Percentiles rank a stretch among this genome's conserved stretches.
phyloP scores from a whole-genome alignment of 2,888 invertebrate species.

The Hesperia comma region DNA sequence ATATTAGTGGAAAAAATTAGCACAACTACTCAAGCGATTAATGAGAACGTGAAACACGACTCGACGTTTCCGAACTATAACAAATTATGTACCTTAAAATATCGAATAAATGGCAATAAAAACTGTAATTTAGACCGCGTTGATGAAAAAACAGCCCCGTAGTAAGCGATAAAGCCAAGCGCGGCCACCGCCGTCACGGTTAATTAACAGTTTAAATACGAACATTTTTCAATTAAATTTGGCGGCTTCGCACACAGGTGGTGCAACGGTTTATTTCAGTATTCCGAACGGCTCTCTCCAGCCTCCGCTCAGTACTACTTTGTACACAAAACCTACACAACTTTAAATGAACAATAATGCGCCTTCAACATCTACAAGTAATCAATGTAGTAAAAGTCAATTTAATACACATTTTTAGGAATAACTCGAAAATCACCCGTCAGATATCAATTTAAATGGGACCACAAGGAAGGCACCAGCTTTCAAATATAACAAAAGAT shows the following conservation, averaged over 20 bases:
- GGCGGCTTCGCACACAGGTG: constrained; percentile 51
- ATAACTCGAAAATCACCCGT: too few species aligned
- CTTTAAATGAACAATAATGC: too few species aligned
- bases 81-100: constrained; percentile 75
- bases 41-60: constrained; percentile 79
- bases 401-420: too few species aligned
- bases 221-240: constrained; percentile 71
- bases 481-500: too few species aligned
- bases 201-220: constrained; percentile 76
- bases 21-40: constrained; percentile 79
- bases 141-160: constrained; percentile 63
- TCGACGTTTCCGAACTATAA: constrained; percentile 66
- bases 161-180: constrained; percentile 63
- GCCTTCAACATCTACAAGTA: too few species aligned
- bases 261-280: constrained; percentile 41
- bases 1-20: constrained; percentile 77
- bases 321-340: background rate
- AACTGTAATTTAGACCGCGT: constrained; percentile 71
- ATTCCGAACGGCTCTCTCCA: constrained; percentile 31
- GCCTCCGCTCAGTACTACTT: background rate
- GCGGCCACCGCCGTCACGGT: constrained; percentile 63
- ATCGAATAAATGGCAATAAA: constrained; percentile 67
- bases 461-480: too few species aligned
- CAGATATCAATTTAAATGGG: too few species aligned
- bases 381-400: too few species aligned